Conservation (phyloP, 2,888 invertebrate species). For the Dolichomitus sp. region DNA sequence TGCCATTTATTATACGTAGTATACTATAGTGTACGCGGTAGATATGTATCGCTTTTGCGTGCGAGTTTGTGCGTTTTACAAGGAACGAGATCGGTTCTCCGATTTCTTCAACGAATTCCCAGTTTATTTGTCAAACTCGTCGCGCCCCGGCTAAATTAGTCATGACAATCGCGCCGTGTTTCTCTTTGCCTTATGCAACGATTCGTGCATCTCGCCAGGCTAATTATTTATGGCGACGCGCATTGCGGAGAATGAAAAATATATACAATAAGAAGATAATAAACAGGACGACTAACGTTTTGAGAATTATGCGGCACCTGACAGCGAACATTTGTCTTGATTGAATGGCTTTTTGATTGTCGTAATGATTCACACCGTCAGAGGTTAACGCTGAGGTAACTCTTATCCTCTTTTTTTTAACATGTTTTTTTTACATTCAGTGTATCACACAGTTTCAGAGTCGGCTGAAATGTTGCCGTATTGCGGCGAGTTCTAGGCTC, state of each 20-base stretch:
- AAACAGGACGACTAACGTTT: constrained; percentile 42
- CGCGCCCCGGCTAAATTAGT: constrained; percentile 58
- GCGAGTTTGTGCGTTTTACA: constrained; percentile 55
- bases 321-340: constrained; percentile 61
- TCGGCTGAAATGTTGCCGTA: constrained; percentile 31
- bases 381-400: constrained; percentile 50
- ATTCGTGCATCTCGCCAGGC: constrained; percentile 32
- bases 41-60: constrained; percentile 57
- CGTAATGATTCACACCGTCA: constrained; percentile 60
- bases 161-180: constrained; percentile 60
- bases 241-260: constrained; percentile 1
- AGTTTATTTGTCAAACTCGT: constrained; percentile 66
- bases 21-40: constrained; percentile 34
- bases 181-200: constrained; percentile 42
- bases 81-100: constrained; percentile 62
- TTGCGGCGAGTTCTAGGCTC: constrained; percentile 20
- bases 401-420: background rate
- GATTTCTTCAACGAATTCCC: constrained; percentile 59
- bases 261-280: constrained; percentile 17
- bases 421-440: background rate
- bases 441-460: background rate
- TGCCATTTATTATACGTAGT: constrained; percentile 47
- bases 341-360: constrained; percentile 64
- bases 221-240: constrained; percentile 51
- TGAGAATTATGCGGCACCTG: constrained; percentile 59